Percentiles rank a stretch among this genome's conserved stretches.
These are phyloP conservation scores for Chinchilla lanigera DNA, from an alignment of 2,113 vertebrate genomes.

Conservation along the genomic window DNA sequence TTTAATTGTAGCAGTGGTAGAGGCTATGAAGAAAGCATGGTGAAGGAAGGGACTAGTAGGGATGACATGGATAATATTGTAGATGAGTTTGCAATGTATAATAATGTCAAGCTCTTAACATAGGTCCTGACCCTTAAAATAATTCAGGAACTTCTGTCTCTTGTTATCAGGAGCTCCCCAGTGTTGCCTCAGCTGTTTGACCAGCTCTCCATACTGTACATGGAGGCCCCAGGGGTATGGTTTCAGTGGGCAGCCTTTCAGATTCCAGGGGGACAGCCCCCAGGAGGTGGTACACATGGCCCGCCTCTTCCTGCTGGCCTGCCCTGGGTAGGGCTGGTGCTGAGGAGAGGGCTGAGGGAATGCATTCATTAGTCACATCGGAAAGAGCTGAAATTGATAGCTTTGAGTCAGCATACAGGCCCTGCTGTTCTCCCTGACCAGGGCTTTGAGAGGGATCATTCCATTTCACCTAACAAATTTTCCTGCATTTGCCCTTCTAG, in stretches of 20 bases:
- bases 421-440: background rate
- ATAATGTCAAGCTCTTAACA: background rate
- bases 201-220: background rate
- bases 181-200: background rate
- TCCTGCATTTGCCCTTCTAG: background rate
- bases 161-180: background rate
- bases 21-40: background rate
- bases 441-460: background rate
- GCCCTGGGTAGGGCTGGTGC: background rate
- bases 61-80: background rate
- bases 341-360: background rate
- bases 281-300: rapidly evolving
- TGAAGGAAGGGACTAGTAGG: background rate
- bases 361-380: background rate
- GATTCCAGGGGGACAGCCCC: background rate
- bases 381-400: background rate
- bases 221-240: background rate
- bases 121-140: background rate
- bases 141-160: background rate
- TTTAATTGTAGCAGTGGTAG: background rate
- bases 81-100: background rate
- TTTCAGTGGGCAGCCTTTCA: background rate
- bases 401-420: background rate
- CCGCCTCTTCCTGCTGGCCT: background rate
- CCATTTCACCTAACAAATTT: background rate